These are phyloP conservation scores for Siniperca obscura DNA, from an alignment of 2,797 vertebrate genomes.

Conservation along the genomic window DNA sequence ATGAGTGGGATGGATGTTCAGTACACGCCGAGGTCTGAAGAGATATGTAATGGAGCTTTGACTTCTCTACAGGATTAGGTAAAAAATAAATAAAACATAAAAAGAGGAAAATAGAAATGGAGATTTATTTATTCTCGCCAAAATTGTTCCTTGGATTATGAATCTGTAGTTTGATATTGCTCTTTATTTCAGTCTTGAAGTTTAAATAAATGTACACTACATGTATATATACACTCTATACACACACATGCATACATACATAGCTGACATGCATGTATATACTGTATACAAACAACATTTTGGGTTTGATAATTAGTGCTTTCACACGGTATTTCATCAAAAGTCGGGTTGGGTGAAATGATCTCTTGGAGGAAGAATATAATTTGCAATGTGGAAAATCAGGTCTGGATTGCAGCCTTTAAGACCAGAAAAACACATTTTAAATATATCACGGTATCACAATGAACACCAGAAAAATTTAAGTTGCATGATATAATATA, in stretches of 20 bases:
- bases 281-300: not conserved
- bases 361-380: not conserved
- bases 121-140: slow-evolving; percentile 23
- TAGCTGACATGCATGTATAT: no score
- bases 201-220: not conserved
- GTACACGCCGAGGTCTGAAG: slow-evolving; percentile 13
- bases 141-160: not conserved
- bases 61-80: slow-evolving; percentile 77
- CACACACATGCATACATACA: not conserved
- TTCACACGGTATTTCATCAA: not conserved
- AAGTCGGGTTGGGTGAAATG: no score
- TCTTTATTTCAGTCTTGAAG: not conserved
- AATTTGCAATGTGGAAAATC: not conserved
- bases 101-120: slow-evolving; percentile 62
- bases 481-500: not conserved
- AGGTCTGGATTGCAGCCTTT: not conserved
- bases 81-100: slow-evolving; percentile 77
- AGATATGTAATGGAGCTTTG: slow-evolving; percentile 57
- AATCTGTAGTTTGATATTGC: not conserved
- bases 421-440: not conserved
- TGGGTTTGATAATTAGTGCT: not conserved
- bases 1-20: slow-evolving; percentile 22
- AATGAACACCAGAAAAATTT: not conserved
- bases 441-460: not conserved
- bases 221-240: not conserved